phyloP scores from a whole-genome alignment of 2,888 invertebrate genomes.

The Lepidochrysops patricia region DNA sequence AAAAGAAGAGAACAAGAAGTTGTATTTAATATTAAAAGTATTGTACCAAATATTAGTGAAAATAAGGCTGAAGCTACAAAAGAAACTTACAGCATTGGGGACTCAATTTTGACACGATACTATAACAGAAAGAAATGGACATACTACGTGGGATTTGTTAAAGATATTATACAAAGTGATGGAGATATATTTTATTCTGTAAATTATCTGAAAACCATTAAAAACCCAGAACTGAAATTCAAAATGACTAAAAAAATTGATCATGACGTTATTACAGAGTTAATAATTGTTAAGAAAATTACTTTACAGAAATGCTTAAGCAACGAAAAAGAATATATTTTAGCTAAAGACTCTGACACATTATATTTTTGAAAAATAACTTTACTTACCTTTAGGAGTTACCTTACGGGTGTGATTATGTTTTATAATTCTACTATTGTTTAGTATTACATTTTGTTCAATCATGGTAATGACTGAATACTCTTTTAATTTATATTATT shows the following conservation, averaged over 20 bases:
- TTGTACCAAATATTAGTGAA: not conserved
- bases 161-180: constrained; percentile 13
- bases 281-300: constrained; percentile 16
- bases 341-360: too few species aligned
- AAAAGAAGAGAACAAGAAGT: not conserved
- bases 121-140: constrained; percentile 15
- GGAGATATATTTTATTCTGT: constrained; percentile 10
- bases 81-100: constrained; percentile 4
- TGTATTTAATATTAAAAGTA: not conserved
- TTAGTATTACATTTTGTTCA: too few species aligned
- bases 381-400: too few species aligned
- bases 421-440: too few species aligned
- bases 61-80: not conserved
- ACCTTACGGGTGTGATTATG: too few species aligned
- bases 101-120: constrained; percentile 14
- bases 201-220: constrained; percentile 10
- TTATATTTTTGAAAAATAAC: too few species aligned
- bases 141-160: constrained; percentile 16
- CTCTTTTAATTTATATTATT: too few species aligned
- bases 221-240: not conserved
- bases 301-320: too few species aligned
- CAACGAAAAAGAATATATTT: too few species aligned
- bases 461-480: too few species aligned
- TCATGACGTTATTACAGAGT: constrained; percentile 13
- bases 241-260: not conserved